These are phyloP conservation scores for Drosophila parvula DNA, from an alignment of 1,140 invertebrate species.

Conservation along the genomic window DNA sequence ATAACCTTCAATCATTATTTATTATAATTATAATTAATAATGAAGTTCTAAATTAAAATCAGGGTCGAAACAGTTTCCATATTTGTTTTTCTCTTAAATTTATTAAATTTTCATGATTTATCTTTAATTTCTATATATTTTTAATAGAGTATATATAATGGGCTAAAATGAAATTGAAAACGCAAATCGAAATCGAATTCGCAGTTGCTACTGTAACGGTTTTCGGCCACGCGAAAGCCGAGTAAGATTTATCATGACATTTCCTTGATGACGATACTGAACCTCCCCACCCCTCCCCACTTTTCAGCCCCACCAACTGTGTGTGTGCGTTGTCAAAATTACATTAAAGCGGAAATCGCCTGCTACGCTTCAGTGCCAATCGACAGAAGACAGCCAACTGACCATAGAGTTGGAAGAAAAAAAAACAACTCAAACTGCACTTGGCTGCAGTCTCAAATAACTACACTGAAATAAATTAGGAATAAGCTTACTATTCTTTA, in stretches of 20 bases:
- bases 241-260: constrained; percentile 71
- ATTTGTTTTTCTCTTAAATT: not conserved
- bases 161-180: constrained; percentile 45
- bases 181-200: constrained; percentile 55
- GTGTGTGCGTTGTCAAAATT: constrained; percentile 75
- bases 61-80: too few species aligned
- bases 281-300: not conserved
- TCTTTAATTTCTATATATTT: not conserved
- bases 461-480: constrained; percentile 12
- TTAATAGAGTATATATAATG: not conserved
- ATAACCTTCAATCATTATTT: too few species aligned
- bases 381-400: constrained; percentile 41
- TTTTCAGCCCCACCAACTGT: not conserved
- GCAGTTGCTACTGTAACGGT: constrained; percentile 70
- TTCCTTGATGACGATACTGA: constrained; percentile 60
- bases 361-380: constrained; percentile 68
- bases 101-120: not conserved
- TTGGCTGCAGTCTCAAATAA: constrained; percentile 30
- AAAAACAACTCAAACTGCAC: constrained; percentile 24
- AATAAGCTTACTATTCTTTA: too few species aligned
- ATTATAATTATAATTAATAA: too few species aligned
- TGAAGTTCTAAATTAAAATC: not conserved
- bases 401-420: constrained; percentile 21
- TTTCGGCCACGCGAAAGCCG: constrained; percentile 48
- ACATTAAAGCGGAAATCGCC: constrained; percentile 78